These are phyloP conservation scores for Zootoca vivipara DNA, from an alignment of 2,113 vertebrate genomes.

Conservation along the genomic window DNA sequence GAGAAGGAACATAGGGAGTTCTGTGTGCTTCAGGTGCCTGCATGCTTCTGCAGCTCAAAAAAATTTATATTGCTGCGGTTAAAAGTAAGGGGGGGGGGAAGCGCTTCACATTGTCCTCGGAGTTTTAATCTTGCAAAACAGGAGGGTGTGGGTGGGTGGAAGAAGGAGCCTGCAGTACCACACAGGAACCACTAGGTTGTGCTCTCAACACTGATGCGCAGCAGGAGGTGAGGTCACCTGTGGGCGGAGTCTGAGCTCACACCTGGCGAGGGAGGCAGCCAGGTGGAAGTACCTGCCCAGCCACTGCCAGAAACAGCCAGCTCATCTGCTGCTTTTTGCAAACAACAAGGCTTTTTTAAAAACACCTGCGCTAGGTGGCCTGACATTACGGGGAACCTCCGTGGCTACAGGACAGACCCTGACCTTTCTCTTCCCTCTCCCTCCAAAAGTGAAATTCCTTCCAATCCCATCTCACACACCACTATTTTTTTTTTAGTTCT, in stretches of 20 bases:
- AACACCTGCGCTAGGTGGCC: not conserved
- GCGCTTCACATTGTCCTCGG: too few relatives aligned
- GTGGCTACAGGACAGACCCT: not conserved
- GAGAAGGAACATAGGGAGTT: not conserved
- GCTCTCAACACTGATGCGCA: not conserved
- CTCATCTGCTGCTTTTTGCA: too few relatives aligned
- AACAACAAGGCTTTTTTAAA: too few relatives aligned
- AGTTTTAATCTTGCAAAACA: not conserved
- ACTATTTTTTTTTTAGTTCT: not conserved
- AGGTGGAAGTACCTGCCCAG: too few relatives aligned
- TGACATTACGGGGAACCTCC: too few relatives aligned
- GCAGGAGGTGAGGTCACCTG: not conserved
- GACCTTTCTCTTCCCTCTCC: too few relatives aligned
- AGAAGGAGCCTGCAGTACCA: too few relatives aligned
- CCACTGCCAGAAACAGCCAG: not conserved
- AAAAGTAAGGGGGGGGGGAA: too few relatives aligned
- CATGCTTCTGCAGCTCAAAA: too few relatives aligned
- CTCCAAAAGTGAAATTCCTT: not conserved
- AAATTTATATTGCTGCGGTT: accelerated
- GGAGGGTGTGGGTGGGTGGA: not conserved
- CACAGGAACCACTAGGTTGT: not conserved
- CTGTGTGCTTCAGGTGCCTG: not conserved
- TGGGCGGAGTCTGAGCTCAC: not conserved
- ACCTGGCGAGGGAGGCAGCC: not conserved
- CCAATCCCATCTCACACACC: not conserved